Percentiles rank a stretch among this genome's conserved stretches.
Evolutionary conservation across 2,888 invertebrate genomes (phyloP).

Genomic region (Ormyrus pomaceus): DNA sequence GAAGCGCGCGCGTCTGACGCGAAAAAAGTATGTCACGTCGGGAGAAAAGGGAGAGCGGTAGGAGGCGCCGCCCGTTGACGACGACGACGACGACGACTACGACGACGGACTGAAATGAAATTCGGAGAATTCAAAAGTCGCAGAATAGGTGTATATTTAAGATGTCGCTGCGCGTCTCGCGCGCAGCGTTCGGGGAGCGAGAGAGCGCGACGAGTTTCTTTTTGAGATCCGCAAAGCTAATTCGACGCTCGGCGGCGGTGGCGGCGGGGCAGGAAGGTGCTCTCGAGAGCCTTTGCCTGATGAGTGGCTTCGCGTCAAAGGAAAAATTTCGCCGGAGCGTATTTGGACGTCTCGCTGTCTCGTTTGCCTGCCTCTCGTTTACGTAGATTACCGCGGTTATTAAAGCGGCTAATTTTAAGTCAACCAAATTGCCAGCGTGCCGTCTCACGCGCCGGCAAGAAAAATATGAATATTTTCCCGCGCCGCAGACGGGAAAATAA

Average conservation of each 20-base stretch:
- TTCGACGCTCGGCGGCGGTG: conserved; percentile 6
- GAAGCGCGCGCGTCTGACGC: conserved; percentile 14
- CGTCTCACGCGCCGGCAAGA: no score
- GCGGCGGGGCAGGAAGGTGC: conserved; percentile 8
- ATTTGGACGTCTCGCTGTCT: conserved; percentile 8
- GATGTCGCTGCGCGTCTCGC: neutral
- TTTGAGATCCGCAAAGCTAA: conserved; percentile 44
- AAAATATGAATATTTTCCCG: no score
- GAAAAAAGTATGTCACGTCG: conserved; percentile 54
- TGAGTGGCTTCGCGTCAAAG: conserved; percentile 14
- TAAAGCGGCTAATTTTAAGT: neutral
- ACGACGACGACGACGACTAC: neutral
- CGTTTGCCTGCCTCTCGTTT: neutral
- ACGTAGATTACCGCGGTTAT: neutral
- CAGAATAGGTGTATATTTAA: conserved; percentile 44
- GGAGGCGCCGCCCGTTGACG: neutral
- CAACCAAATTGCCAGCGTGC: no score
- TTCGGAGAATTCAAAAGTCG: conserved; percentile 48
- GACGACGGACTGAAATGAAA: conserved; percentile 39
- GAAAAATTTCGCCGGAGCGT: conserved; percentile 12
- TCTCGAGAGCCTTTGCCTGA: neutral
- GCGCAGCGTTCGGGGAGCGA: neutral
- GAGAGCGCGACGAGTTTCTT: neutral
- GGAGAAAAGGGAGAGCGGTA: neutral
- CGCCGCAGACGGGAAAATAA: no score